Base-by-base conservation (phyloP, 1,140 invertebrate genomes). In the Oryzaephilus surinamensis region DNA sequence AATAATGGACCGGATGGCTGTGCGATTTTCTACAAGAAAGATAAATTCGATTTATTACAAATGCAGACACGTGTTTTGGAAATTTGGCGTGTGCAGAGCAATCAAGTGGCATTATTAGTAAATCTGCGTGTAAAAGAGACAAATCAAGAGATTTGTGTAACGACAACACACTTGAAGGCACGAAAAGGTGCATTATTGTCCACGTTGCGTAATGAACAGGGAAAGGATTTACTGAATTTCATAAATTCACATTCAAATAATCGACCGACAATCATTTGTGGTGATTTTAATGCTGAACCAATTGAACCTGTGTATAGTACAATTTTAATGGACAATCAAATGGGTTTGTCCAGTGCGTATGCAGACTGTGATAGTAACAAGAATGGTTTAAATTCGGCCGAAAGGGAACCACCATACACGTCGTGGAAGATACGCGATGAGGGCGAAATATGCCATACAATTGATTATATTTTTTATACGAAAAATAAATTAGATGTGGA, bases 1-100 rank as follows among this genome's bases (percentile, higher is more conserved):
- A 84, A 84, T 52, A 81, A 78, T 46, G 83, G 84, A 1, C 81
- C 84, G 0, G 84, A 88, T 62, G 84, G 84, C 3, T 87, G 83
- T 58, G 83, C 83, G 2, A 67, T 87, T 14, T 87, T 88, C 58
- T 84, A 74, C 55, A 65, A 71, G 26, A 66, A 64, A 24, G 63
- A 73, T 26, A 76, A 76, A 57, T 75, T 81, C 38, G 69, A 77
- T 39, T 56, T 82, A 15, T 36, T 79, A 4, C 56, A 66, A 30
- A 69, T 65, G 12, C 69, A 79, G 24, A 73, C 67, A 2, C 61
- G 77, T 39, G 67, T 80, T 27, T 61, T 88, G 21, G 72, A 79
- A 64, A 74, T 81, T 18, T 79, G 77, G 78, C 64, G 69, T 42
- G 72, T 80, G 8, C 71, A 76, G 54, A 76, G 76, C 50, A 79